A percentile compares a stretch with the other conserved stretches of the same genome.
These are phyloP conservation scores for Gymnocephalus cernua DNA, from an alignment of 2,113 vertebrate genomes.

Conservation along the genomic window DNA sequence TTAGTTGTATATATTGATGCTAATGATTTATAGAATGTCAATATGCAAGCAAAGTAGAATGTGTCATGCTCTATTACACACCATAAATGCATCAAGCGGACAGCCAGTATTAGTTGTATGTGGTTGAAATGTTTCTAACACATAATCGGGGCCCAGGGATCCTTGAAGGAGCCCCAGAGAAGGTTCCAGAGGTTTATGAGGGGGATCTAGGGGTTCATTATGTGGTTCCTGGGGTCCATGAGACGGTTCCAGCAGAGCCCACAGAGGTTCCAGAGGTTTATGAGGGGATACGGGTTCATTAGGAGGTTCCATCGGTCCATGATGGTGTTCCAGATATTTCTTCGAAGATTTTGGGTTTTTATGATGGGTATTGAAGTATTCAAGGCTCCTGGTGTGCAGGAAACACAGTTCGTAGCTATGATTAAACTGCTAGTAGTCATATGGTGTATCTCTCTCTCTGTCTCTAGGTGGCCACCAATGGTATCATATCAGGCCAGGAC, in stretches of 20 bases:
- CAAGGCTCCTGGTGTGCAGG: background rate
- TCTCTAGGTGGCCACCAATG: constrained; percentile 95
- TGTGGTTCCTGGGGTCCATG: constrained; percentile 35
- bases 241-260: constrained; percentile 3
- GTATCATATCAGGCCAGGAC: constrained; percentile 95
- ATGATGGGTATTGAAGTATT: background rate
- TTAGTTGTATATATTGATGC: background rate
- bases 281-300: constrained; percentile 33
- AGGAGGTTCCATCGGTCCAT: constrained; percentile 27
- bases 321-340: background rate
- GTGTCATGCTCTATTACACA: background rate
- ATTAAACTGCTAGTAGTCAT: background rate
- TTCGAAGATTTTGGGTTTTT: background rate
- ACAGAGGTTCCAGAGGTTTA: constrained; percentile 26
- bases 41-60: no score
- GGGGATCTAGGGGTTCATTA: constrained; percentile 48
- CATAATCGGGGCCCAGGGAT: background rate
- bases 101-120: background rate
- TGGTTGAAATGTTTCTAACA: constrained; percentile 25
- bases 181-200: constrained; percentile 37
- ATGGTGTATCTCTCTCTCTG: background rate
- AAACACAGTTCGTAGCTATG: no score
- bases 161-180: no score
- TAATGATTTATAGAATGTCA: background rate
- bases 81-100: constrained; percentile 1